phyloP scores from a whole-genome alignment of 1,140 invertebrate genomes.

The Trachymyrmex cornetzi region DNA sequence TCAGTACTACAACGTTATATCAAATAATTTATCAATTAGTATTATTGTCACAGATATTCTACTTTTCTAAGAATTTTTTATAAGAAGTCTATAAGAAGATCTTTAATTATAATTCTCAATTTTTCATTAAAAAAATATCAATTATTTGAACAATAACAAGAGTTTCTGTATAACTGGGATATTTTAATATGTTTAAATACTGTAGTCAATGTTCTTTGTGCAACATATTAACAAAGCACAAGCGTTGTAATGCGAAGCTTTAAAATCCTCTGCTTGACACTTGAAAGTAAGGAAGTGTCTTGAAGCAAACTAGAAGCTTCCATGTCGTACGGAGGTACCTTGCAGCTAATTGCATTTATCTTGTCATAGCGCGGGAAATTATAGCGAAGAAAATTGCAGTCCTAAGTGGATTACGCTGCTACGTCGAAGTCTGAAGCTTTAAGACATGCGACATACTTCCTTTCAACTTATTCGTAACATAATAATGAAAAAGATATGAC shows the following conservation, averaged over 20 bases:
- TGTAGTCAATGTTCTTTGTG: not conserved
- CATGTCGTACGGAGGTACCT: constrained; percentile 46
- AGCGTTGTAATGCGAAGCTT: constrained; percentile 45
- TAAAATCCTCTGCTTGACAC: constrained; percentile 39
- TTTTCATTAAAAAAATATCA: constrained; percentile 8
- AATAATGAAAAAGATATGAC: constrained; percentile 38
- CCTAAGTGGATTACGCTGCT: constrained; percentile 52
- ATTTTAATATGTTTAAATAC: constrained; percentile 6
- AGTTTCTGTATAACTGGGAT: not conserved
- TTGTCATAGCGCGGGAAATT: constrained; percentile 62
- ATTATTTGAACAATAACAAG: not conserved
- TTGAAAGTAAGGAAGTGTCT: constrained; percentile 50
- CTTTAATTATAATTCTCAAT: constrained; percentile 5
- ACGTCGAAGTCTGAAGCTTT: constrained; percentile 54
- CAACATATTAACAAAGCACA: constrained; percentile 37
- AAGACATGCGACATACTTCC: constrained; percentile 16
- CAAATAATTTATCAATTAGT: constrained; percentile 30
- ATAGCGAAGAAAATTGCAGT: constrained; percentile 65
- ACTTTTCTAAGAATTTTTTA: constrained; percentile 2
- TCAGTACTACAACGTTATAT: not conserved
- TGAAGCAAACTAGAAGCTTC: constrained; percentile 44
- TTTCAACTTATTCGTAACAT: constrained; percentile 28
- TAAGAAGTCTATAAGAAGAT: not conserved
- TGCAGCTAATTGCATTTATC: constrained; percentile 60
- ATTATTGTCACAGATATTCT: not conserved